phyloP scores from a whole-genome alignment of 1,140 invertebrate species.

The Dermatophagoides farinae region DNA sequence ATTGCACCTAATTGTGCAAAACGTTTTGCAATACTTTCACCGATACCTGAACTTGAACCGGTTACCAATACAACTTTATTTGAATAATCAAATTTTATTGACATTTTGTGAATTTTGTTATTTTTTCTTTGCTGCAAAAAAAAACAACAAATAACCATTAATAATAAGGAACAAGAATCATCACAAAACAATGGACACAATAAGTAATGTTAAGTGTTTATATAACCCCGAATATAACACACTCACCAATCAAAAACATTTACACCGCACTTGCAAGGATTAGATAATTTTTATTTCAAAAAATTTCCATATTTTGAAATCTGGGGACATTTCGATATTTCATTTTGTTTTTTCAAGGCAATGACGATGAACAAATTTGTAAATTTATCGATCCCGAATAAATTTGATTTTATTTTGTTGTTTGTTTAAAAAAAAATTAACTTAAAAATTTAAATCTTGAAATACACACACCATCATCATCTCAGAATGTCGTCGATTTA shows the following conservation, averaged over 20 bases:
- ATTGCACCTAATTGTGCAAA: conserved; percentile 4
- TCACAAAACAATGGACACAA: neutral
- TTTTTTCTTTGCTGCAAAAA: neutral
- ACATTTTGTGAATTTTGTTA: neutral
- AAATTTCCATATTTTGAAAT: too few species aligned
- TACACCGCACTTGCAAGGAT: too few species aligned
- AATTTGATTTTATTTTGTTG: neutral
- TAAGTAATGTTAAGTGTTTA: neutral
- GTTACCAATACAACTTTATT: conserved; percentile 8
- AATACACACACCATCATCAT: neutral
- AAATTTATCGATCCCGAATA: too few species aligned
- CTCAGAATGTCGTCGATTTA: too few species aligned
- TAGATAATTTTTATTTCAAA: too few species aligned
- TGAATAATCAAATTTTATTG: conserved; percentile 7
- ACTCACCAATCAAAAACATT: too few species aligned
- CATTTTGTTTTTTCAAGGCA: too few species aligned
- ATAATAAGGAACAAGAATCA: neutral
- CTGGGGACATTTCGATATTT: too few species aligned
- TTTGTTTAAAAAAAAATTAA: neutral
- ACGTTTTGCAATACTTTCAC: conserved; percentile 8
- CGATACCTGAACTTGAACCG: conserved; percentile 10
- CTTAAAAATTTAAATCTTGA: too few species aligned
- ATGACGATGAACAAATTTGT: too few species aligned
- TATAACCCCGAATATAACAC: too few species aligned
- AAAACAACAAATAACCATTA: neutral